These are phyloP conservation scores for Pyrrhia umbra DNA, from an alignment of 2,888 invertebrate species.

Conservation along the genomic window DNA sequence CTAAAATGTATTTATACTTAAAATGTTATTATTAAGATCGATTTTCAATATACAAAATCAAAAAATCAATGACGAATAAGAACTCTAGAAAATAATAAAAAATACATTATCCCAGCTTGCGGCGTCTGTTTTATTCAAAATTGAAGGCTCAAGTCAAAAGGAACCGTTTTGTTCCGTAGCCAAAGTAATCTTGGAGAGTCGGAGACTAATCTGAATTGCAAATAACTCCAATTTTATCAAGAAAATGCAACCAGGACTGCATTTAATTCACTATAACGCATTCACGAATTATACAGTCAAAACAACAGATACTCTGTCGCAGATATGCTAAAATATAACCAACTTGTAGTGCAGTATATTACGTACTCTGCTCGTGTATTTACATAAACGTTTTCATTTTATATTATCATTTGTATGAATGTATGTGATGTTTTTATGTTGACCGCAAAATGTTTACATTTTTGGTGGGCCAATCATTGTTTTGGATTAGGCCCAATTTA, in stretches of 20 bases:
- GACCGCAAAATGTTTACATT: not conserved
- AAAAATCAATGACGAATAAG: not conserved
- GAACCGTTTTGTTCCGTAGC: slow-evolving; percentile 72
- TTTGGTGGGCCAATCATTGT: not conserved
- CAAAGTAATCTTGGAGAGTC: slow-evolving; percentile 75
- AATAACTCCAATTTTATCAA: slow-evolving; percentile 84
- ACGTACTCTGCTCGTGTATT: slow-evolving; percentile 25
- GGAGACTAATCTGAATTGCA: slow-evolving; percentile 82
- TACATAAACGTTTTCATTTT: slow-evolving; percentile 37
- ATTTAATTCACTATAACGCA: slow-evolving; percentile 77
- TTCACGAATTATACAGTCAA: slow-evolving; percentile 73
- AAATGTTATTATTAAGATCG: not conserved
- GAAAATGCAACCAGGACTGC: slow-evolving; percentile 80
- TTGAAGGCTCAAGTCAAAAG: slow-evolving; percentile 73
- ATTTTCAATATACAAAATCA: not conserved
- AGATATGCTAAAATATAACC: slow-evolving; percentile 56
- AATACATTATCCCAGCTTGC: slow-evolving; percentile 57
- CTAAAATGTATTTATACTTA: not conserved
- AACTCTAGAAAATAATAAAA: slow-evolving; percentile 48
- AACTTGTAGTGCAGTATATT: slow-evolving; percentile 47
- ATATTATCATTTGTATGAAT: slow-evolving; percentile 29
- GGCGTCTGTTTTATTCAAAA: slow-evolving; percentile 63
- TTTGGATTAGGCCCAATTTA: slow-evolving; percentile 24
- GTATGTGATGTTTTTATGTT: slow-evolving; percentile 17
- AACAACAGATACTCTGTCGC: slow-evolving; percentile 58